Evolutionary conservation across 2,888 invertebrate species (phyloP), one percentile per base, ranked within the genome.

Genomic region (Oeneis ivallda): DNA sequence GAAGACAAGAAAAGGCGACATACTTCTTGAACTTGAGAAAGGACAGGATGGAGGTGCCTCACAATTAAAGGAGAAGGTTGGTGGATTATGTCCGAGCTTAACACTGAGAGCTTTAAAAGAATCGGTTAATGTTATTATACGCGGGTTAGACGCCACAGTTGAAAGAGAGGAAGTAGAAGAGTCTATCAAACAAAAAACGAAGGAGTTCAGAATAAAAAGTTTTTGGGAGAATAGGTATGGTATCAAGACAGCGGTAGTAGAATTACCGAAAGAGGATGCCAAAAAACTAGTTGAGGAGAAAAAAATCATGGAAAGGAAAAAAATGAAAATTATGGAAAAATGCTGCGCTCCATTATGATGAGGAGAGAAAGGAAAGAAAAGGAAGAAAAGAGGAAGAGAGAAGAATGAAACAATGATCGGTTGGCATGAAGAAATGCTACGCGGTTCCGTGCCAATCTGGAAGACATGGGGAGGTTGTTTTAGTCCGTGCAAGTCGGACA

Each of bases 151-250:
- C 11, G 17, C 17, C 15, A 47, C 47, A 17, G 47, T 47, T n/a
- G 47, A 47, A 47, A 47, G 15, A 15, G 17, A n/a, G 15, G 47
- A 47, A 47, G n/a, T 47, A 47, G 47, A 47, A 9, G 47, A 47
- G 15, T 10, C 13, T 11, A 9, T 43, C 11, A 13, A 13, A 43
- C 43, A 43, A 13, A 43, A 43, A 43, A 43, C 43, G 11, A 43
- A 43, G 43, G 43, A 43, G 4, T 43, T 43, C 13, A 8, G 43
- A 8, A 43, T 43, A 43, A 43, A 11, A 43, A 43, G 43, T 43
- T 43, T 43, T 13, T 43, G 43, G 17, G 47, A 47, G 15, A 47
- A 47, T 11, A 47, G 17, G 5, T 47, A 15, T 11, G 47, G 47
- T 6, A 17, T 8, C 7, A 47, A 47, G 15, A 47, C 47, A 15